Conservation (phyloP, 2,113 vertebrate species). For the Phylloscopus trochiloides region DNA sequence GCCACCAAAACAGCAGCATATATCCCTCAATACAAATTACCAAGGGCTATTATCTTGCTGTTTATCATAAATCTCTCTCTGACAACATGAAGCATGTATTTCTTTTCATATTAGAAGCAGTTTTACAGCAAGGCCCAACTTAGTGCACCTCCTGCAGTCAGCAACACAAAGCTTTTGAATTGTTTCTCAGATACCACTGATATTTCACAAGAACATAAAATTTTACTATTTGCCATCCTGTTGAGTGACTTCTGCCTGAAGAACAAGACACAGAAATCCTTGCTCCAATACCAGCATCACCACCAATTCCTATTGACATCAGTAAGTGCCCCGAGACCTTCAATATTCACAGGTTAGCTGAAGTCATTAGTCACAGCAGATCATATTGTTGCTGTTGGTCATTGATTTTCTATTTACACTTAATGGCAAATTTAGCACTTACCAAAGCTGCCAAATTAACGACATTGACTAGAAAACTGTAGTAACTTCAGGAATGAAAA, state of each 20-base stretch:
- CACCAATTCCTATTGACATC: neutral
- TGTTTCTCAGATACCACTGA: neutral
- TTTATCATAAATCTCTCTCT: neutral
- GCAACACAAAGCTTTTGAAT: neutral
- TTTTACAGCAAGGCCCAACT: neutral
- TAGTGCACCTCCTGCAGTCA: neutral
- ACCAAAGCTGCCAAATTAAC: neutral
- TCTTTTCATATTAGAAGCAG: neutral
- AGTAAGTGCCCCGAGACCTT: neutral
- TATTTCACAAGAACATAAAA: neutral
- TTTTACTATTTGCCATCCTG: neutral
- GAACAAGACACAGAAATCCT: neutral
- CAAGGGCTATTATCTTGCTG: neutral
- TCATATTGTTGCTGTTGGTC: neutral
- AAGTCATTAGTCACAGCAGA: neutral
- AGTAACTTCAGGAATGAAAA: neutral
- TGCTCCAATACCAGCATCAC: neutral
- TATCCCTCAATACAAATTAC: constrained; percentile 11
- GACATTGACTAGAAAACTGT: neutral
- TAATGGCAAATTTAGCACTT: constrained; percentile 6
- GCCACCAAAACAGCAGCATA: neutral
- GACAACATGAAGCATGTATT: neutral
- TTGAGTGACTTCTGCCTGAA: neutral
- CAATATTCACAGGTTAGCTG: neutral
- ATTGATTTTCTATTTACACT: neutral